Conservation (phyloP, 2,888 invertebrate genomes). For the Macropis europaea region DNA sequence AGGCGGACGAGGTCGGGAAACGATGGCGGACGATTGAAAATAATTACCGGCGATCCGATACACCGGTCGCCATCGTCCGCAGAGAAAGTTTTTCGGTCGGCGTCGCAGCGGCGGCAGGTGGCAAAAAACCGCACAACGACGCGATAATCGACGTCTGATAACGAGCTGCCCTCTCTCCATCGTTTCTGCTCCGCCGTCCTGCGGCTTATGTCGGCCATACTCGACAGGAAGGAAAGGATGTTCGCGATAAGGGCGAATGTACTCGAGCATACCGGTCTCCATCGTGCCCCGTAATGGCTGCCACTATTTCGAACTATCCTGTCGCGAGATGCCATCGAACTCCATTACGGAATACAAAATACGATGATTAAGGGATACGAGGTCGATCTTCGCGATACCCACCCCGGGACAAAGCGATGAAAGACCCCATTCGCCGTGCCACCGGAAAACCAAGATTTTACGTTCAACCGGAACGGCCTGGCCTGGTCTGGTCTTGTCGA, state of each 20-base stretch:
- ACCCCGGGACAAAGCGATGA: too few species aligned
- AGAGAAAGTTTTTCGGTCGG: constrained; percentile 24
- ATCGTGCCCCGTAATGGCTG: constrained; percentile 14
- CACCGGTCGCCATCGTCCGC: constrained; percentile 35
- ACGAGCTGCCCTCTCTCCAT: background rate
- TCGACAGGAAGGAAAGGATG: constrained; percentile 15
- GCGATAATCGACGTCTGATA: constrained; percentile 46
- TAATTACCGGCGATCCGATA: constrained; percentile 63
- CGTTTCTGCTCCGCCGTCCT: constrained; percentile 7
- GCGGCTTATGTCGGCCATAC: constrained; percentile 45
- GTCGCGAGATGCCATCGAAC: background rate
- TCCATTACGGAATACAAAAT: constrained; percentile 1
- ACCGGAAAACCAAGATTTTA: too few species aligned
- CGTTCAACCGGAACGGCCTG: too few species aligned
- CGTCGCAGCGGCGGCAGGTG: background rate
- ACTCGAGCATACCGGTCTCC: constrained; percentile 20
- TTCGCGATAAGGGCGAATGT: constrained; percentile 38
- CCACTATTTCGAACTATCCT: constrained; percentile 1
- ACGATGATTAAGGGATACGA: background rate
- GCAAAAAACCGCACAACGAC: constrained; percentile 23
- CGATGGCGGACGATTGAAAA: constrained; percentile 49
- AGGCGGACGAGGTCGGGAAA: background rate
- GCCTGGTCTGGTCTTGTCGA: too few species aligned
- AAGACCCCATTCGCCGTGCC: too few species aligned
- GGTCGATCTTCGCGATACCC: too few species aligned